Evolutionary conservation across 1,140 invertebrate genomes (phyloP).

Genomic region (Goniozus legneri): DNA sequence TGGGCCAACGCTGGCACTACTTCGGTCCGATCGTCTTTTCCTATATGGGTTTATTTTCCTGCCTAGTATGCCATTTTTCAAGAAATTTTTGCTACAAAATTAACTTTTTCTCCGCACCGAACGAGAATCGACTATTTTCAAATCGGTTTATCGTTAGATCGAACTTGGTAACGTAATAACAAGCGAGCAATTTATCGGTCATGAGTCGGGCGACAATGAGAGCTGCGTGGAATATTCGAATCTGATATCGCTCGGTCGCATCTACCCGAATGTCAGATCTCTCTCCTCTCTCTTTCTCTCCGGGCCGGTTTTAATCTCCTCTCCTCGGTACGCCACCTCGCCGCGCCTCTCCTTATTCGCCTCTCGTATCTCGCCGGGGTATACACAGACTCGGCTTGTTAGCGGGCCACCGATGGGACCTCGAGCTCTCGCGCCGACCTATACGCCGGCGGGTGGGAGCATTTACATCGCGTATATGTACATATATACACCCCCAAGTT

Average conservation of each 20-base stretch:
- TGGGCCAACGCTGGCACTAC: no score
- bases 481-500: not conserved
- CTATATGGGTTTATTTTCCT: no score
- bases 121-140: no score
- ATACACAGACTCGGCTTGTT: constrained; percentile 42
- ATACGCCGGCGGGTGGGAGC: constrained; percentile 26
- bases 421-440: constrained; percentile 17
- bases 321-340: constrained; percentile 38
- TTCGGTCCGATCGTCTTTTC: no score
- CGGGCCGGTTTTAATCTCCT: constrained; percentile 20
- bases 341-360: constrained; percentile 11
- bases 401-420: constrained; percentile 43
- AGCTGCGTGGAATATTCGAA: no score
- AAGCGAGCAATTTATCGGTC: no score
- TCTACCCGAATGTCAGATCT: constrained; percentile 44
- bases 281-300: constrained; percentile 10
- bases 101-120: no score
- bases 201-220: constrained; percentile 33
- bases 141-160: no score
- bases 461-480: constrained; percentile 40
- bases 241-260: constrained; percentile 45
- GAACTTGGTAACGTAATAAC: no score
- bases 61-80: no score
- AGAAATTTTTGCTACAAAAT: no score
- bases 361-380: constrained; percentile 9